Evolutionary conservation across 2,888 invertebrate species (phyloP).

Genomic region (Nephrotoma guestfalica): DNA sequence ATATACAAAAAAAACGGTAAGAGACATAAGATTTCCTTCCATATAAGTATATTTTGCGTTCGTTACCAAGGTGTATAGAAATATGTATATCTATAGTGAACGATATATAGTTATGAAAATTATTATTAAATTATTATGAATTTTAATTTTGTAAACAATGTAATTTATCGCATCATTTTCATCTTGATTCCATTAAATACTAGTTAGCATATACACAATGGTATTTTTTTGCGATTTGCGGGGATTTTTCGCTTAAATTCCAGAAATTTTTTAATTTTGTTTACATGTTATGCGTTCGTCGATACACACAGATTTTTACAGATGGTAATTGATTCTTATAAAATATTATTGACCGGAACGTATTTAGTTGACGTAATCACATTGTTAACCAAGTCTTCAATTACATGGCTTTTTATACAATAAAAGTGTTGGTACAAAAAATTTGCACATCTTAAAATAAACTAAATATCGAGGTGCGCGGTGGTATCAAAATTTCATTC

Average conservation of each 20-base stretch:
- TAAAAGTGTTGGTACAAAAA: neutral
- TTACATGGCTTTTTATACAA: neutral
- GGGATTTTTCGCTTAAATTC: neutral
- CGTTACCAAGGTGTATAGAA: neutral
- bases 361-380: neutral
- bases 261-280: neutral
- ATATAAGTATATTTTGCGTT: neutral
- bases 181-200: neutral
- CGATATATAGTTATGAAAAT: neutral
- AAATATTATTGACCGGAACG: too few relatives aligned
- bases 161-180: too few relatives aligned
- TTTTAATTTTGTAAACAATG: neutral
- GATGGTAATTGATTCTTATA: too few relatives aligned
- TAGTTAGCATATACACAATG: too few relatives aligned
- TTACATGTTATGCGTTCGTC: neutral
- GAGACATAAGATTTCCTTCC: neutral
- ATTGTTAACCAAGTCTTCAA: neutral
- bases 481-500: neutral
- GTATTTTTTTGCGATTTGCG: neutral
- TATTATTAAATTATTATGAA: neutral
- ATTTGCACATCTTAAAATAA: neutral
- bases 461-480: neutral
- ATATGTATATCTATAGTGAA: neutral
- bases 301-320: too few relatives aligned
- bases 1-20: neutral